Evolutionary conservation across 2,888 invertebrate species (phyloP), one percentile per base, ranked within the genome.

Genomic region (Cosmorhoe ocellata): DNA sequence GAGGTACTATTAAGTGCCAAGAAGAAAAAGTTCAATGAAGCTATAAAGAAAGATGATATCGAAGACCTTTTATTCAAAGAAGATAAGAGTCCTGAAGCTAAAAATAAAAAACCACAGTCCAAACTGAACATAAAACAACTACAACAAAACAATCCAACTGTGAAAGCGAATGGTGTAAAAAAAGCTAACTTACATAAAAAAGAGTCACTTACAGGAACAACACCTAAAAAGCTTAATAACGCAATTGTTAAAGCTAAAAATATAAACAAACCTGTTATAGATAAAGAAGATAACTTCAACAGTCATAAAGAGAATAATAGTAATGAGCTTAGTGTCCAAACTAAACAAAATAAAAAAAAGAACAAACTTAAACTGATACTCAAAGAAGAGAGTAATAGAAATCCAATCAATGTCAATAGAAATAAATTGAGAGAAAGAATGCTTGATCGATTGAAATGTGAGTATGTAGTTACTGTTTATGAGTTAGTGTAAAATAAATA

Each of bases 381-480:
- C 10, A 45, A 69, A 12, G 62, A 13, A 24, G 54, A 62, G 18
- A 75, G 46, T 40, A 66, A 73, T 26, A 77, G 86, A 41, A 83
- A 59, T 49, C 51, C 64, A 5, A 77, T 86, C 14, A 76, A 41
- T 30, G 62, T 71, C 11, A 75, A 60, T 42, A 69, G 81, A 9
- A 79, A 72, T 52, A 76, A 76, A 18, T 63, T 94, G 27, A 85
- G 94, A 59, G 92, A 94, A 45, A 91, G 92, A 72, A 95, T 96
- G 94, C 69, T 93, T 71, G 89, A 92, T 30, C 92, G 92, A 70
- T 81, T 97, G 33, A 93, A 93, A 85, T 92, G 94, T 66, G 93
- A 93, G 72, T 44, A 30, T 12, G 12, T n/a, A n/a, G 5, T 5
- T 14, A 6, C n/a, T n/a, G n/a, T n/a, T n/a, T n/a, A n/a, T n/a